Percentiles rank a stretch among this genome's conserved stretches.
Conservation (phyloP, 1,140 invertebrate genomes). For the Anastatus disparis region DNA sequence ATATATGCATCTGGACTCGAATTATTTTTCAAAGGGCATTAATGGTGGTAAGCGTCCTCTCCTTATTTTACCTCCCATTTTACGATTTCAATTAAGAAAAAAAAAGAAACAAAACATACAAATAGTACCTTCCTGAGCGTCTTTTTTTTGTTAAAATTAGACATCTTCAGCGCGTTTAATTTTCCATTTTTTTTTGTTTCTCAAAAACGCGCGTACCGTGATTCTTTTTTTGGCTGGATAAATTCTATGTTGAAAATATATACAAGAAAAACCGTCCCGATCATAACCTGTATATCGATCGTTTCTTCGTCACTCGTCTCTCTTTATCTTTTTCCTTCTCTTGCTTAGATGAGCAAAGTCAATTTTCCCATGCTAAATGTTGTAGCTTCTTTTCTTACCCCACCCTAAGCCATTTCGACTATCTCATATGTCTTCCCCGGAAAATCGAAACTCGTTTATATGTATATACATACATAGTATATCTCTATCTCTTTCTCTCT, state of each 20-base stretch:
- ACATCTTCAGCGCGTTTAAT: too few relatives aligned
- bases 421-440: background rate
- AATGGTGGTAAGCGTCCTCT: too few relatives aligned
- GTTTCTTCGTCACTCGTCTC: slow-evolving; percentile 8
- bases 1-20: background rate
- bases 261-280: slow-evolving; percentile 9
- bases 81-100: too few relatives aligned
- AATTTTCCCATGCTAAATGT: slow-evolving; percentile 8
- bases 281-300: slow-evolving; percentile 38
- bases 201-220: too few relatives aligned
- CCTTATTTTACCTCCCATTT: too few relatives aligned
- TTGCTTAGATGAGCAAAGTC: background rate
- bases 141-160: too few relatives aligned
- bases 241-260: too few relatives aligned
- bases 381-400: slow-evolving; percentile 9
- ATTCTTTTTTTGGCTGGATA: too few relatives aligned
- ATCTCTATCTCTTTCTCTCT: slow-evolving; percentile 14
- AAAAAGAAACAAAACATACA: too few relatives aligned
- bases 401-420: background rate
- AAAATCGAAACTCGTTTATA: background rate
- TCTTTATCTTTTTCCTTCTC: too few relatives aligned
- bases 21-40: slow-evolving; percentile 18
- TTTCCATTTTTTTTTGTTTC: too few relatives aligned
- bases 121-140: too few relatives aligned
- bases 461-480: slow-evolving; percentile 1